Conservation (phyloP, 2,888 invertebrate genomes). For the Eupithecia abbreviata region DNA sequence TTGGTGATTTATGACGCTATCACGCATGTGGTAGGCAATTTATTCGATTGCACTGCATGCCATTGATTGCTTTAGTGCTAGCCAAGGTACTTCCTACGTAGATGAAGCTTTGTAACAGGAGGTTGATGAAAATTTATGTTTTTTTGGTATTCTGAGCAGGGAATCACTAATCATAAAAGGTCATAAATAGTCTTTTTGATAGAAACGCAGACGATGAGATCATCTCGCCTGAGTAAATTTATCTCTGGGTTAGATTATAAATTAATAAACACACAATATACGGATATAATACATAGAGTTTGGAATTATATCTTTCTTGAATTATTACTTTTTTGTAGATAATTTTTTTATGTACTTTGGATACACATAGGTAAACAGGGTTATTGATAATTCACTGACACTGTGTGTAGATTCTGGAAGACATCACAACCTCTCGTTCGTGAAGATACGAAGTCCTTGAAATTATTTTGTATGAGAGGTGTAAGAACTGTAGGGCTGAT, state of each 20-base stretch:
- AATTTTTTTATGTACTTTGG: no score
- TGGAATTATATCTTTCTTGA: neutral
- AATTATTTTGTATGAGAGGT: no score
- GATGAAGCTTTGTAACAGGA: constrained; percentile 22
- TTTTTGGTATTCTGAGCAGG: neutral
- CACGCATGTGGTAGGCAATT: constrained; percentile 16
- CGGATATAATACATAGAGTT: neutral
- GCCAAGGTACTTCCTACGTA: constrained; percentile 47
- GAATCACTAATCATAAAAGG: neutral
- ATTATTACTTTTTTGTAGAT: no score
- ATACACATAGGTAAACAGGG: no score
- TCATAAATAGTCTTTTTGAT: constrained; percentile 43
- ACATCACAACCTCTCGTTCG: no score
- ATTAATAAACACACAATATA: neutral
- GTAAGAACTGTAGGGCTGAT: no score
- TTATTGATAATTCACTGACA: no score
- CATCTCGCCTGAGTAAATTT: neutral
- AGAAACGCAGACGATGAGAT: constrained; percentile 30
- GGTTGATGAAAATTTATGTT: neutral
- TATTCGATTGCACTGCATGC: constrained; percentile 14
- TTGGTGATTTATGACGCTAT: constrained; percentile 28
- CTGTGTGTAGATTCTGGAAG: no score
- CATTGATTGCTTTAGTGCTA: constrained; percentile 7
- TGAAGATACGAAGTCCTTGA: no score
- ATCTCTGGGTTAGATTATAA: neutral